These are phyloP conservation scores for Tetragnatha montana DNA, from an alignment of 2,888 invertebrate genomes.

Conservation along the genomic window DNA sequence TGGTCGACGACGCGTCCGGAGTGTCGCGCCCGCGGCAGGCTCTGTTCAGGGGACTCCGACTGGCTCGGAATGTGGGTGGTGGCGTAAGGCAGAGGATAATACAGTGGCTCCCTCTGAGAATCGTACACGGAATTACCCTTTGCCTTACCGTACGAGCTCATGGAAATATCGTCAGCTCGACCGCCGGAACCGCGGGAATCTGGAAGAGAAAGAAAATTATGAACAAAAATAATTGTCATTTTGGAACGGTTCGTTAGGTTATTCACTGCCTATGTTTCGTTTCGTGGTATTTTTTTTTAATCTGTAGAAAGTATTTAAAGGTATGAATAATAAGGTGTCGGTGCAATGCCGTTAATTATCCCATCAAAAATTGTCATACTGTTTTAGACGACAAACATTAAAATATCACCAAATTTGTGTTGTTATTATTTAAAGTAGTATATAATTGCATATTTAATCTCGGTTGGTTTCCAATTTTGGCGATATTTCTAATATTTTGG, in stretches of 20 bases:
- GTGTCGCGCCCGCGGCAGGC: slow-evolving; percentile 41
- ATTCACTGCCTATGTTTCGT: no score
- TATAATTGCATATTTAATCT: no score
- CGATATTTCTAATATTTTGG: no score
- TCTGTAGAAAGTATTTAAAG: no score
- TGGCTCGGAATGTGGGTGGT: slow-evolving; percentile 68
- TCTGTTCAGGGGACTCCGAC: slow-evolving; percentile 53
- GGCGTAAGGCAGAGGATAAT: slow-evolving; percentile 72
- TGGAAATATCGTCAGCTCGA: slow-evolving; percentile 72
- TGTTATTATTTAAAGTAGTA: no score
- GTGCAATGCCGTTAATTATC: no score
- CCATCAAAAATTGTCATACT: no score
- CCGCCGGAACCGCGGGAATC: slow-evolving; percentile 71
- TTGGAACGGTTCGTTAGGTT: background rate
- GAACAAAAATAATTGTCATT: background rate
- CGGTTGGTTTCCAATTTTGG: no score
- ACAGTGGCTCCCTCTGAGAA: slow-evolving; percentile 70
- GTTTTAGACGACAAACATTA: no score
- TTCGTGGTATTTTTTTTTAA: no score
- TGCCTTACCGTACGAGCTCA: slow-evolving; percentile 72
- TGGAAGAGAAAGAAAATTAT: slow-evolving; percentile 10
- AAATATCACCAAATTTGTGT: no score
- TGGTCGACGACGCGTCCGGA: slow-evolving; percentile 62
- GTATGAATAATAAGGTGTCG: no score
- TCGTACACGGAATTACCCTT: slow-evolving; percentile 71